Evolutionary conservation across 2,888 invertebrate genomes (phyloP).

Genomic region (Standfussiana lucernea): DNA sequence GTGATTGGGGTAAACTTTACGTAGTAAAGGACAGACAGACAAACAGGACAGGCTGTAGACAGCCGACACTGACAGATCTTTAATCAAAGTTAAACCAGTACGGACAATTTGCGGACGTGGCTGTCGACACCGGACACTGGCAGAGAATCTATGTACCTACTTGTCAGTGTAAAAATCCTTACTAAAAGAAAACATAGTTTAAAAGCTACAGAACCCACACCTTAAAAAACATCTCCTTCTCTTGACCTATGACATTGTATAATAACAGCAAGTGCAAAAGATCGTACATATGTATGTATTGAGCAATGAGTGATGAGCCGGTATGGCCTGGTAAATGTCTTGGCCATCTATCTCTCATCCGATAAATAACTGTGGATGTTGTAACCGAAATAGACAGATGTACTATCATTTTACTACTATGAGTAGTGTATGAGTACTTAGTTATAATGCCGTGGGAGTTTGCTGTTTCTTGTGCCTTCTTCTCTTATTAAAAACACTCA

Average conservation of each 20-base stretch:
- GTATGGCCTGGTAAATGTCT: constrained; percentile 53
- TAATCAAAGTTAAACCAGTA: neutral
- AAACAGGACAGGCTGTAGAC: no score
- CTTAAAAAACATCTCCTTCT: constrained; percentile 13
- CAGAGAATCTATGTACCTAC: neutral
- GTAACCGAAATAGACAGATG: constrained; percentile 23
- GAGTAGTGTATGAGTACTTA: neutral
- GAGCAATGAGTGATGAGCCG: constrained; percentile 55
- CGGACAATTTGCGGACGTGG: neutral
- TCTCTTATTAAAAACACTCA: neutral
- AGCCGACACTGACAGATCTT: neutral
- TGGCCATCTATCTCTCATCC: constrained; percentile 50
- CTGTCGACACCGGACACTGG: neutral
- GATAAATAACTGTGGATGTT: constrained; percentile 26
- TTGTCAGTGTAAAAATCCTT: neutral
- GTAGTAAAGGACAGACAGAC: neutral
- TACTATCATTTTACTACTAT: constrained; percentile 24
- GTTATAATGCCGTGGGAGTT: neutral
- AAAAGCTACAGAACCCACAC: constrained; percentile 33
- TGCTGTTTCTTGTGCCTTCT: neutral
- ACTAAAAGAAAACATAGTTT: neutral
- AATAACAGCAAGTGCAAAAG: constrained; percentile 59
- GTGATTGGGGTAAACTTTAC: neutral
- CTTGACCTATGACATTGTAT: constrained; percentile 57
- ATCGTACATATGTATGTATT: constrained; percentile 51